Conservation (phyloP, 2,797 vertebrate species). For the Chaenodraco wilsoni region DNA sequence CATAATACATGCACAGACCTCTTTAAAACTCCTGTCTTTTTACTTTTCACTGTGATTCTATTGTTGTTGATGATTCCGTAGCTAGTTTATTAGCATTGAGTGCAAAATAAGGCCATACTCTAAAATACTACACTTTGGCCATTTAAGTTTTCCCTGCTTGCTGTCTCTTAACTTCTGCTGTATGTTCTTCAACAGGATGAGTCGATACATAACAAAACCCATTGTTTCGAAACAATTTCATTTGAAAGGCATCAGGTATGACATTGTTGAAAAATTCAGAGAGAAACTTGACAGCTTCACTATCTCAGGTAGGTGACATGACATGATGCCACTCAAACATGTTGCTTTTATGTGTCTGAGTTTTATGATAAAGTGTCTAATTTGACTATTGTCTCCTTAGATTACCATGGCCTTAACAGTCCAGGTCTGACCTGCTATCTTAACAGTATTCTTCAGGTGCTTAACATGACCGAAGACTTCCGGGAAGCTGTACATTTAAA, state of each 20-base stretch:
- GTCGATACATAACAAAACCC: neutral
- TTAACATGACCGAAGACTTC: conserved; percentile 81
- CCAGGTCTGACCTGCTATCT: conserved; percentile 81
- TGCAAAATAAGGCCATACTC: neutral
- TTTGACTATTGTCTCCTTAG: conserved; percentile 14
- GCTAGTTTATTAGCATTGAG: neutral
- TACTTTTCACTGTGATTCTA: neutral
- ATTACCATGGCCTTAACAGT: conserved; percentile 75
- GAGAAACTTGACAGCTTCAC: conserved; percentile 30
- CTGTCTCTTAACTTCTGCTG: neutral
- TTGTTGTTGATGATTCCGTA: neutral
- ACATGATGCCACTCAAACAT: neutral
- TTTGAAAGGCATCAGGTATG: neutral
- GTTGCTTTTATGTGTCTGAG: neutral
- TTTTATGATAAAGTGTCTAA: neutral
- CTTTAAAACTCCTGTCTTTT: neutral
- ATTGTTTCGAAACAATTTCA: too few relatives aligned
- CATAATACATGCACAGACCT: neutral
- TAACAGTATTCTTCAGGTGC: conserved; percentile 79
- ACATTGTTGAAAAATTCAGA: conserved; percentile 2
- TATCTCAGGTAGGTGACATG: conserved; percentile 48
- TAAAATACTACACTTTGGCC: neutral
- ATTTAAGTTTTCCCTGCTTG: neutral
- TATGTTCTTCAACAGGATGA: conserved; percentile 21
- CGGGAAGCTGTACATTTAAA: conserved; percentile 51